Evolutionary conservation across 1,140 invertebrate species (phyloP).

Genomic region (Camponotus pennsylvanicus): DNA sequence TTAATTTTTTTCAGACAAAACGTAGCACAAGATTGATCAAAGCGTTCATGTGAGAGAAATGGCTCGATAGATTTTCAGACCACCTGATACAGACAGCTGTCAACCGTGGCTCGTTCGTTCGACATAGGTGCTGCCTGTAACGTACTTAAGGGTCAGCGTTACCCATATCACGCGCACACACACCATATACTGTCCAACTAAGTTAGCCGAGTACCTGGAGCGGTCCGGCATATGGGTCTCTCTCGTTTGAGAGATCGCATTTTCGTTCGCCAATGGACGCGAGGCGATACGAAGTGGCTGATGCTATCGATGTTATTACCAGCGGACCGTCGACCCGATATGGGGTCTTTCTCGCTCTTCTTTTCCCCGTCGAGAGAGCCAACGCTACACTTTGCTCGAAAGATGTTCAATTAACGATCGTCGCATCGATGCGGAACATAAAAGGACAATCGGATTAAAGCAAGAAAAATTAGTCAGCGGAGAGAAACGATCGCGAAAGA

Average conservation of each 20-base stretch:
- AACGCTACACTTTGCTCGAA: slow-evolving; percentile 25
- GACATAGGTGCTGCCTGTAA: slow-evolving; percentile 8
- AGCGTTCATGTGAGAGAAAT: background rate
- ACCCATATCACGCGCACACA: slow-evolving; percentile 1
- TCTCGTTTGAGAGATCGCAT: slow-evolving; percentile 65
- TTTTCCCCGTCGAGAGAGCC: background rate
- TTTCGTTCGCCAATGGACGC: slow-evolving; percentile 32
- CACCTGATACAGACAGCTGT: slow-evolving; percentile 14
- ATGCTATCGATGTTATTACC: slow-evolving; percentile 67
- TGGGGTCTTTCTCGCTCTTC: background rate
- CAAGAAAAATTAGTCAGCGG: background rate
- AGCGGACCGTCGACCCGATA: slow-evolving; percentile 7
- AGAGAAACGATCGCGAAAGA: background rate
- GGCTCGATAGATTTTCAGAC: background rate
- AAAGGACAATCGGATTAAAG: slow-evolving; percentile 12
- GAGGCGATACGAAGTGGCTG: slow-evolving; percentile 35
- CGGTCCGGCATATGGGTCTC: slow-evolving; percentile 49
- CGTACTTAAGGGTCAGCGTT: slow-evolving; percentile 47
- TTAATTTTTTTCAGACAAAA: background rate
- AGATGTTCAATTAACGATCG: slow-evolving; percentile 37
- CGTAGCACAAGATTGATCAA: background rate
- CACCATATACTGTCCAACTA: slow-evolving; percentile 4
- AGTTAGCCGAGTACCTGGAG: slow-evolving; percentile 13
- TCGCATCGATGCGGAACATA: background rate
- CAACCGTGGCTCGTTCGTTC: slow-evolving; percentile 27